Conservation (phyloP, 2,113 vertebrate genomes). For the Tachuris rubrigastra region DNA sequence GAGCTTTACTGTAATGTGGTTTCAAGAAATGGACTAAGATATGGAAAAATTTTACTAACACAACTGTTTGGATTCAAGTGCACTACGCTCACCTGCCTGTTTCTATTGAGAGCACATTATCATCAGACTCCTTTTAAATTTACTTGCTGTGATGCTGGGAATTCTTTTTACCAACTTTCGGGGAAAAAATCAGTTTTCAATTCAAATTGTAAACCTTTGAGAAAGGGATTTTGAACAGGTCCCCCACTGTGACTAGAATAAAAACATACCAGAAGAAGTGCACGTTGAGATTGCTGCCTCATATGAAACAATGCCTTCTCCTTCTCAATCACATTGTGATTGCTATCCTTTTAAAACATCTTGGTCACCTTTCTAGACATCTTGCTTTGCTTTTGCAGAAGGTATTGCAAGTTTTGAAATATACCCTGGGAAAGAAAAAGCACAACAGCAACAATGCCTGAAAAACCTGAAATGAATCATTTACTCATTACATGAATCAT, state of each 20-base stretch:
- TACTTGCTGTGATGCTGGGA: neutral
- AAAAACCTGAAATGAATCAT: neutral
- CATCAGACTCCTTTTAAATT: neutral
- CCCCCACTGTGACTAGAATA: neutral
- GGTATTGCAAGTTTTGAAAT: neutral
- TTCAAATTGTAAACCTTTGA: neutral
- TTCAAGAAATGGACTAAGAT: neutral
- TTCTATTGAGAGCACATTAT: neutral
- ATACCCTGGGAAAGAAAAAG: neutral
- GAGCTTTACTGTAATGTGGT: constrained; percentile 2
- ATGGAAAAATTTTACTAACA: neutral
- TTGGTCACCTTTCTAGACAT: neutral
- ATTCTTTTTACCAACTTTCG: neutral
- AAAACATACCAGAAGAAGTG: neutral
- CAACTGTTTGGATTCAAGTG: neutral
- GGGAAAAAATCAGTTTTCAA: neutral
- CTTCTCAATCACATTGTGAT: neutral
- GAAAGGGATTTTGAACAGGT: neutral
- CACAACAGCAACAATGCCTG: neutral
- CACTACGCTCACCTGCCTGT: neutral
- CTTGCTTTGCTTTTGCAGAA: neutral
- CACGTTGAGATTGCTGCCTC: neutral
- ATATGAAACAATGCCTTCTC: neutral
- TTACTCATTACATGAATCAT: too few relatives aligned
- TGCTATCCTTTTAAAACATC: neutral